Evolutionary conservation across 2,888 invertebrate species (phyloP).

Genomic region (Drosophila mimica): DNA sequence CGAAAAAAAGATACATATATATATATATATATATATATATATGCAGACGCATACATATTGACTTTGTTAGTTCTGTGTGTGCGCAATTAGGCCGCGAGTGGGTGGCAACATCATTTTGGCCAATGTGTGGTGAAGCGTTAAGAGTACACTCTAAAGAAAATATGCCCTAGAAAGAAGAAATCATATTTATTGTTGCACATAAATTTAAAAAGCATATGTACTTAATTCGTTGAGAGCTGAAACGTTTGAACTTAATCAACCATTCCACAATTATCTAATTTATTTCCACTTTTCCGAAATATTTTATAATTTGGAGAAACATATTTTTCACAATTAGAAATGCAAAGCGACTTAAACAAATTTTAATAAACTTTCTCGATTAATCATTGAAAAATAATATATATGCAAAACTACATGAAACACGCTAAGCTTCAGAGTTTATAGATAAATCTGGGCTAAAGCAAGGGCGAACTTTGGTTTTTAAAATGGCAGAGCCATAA

Average conservation of each 20-base stretch:
- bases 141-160: not conserved
- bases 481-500: not conserved
- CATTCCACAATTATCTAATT: not conserved
- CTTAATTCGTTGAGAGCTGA: not conserved
- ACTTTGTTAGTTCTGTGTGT: constrained; percentile 8
- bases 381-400: not conserved
- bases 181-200: not conserved
- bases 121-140: constrained; percentile 6
- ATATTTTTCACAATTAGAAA: not conserved
- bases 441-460: not conserved
- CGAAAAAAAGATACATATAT: constrained; percentile 7
- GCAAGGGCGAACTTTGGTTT: not conserved
- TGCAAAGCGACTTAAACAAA: not conserved
- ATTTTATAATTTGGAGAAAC: not conserved
- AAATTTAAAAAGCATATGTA: not conserved
- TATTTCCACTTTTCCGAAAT: not conserved
- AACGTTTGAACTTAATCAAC: not conserved
- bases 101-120: constrained; percentile 26
- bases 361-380: not conserved
- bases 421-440: not conserved
- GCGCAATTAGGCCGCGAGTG: constrained; percentile 34
- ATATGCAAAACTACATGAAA: not conserved
- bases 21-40: not conserved
- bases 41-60: not conserved
- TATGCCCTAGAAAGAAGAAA: too few relatives aligned